Conservation (phyloP, 53 echinoderm and acorn worm genomes). For the Mesocentrotus franciscanus region DNA sequence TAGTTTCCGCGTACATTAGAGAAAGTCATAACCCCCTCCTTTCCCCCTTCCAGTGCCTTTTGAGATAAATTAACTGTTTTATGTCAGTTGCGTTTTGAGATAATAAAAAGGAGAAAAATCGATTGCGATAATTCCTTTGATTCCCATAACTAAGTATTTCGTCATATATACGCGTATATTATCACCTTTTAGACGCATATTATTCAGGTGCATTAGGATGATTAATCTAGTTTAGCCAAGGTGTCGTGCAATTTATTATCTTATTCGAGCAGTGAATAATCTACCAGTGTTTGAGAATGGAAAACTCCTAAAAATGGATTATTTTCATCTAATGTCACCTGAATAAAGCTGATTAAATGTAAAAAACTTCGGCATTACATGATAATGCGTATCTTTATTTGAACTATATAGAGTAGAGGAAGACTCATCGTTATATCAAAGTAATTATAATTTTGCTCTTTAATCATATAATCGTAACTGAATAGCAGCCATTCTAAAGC, state of each 20-base stretch:
- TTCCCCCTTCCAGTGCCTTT: not conserved
- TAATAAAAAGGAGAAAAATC: not conserved
- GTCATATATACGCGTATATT: not conserved
- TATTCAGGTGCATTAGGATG: not conserved
- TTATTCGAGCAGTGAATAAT: not conserved
- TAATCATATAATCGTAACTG: too few species aligned
- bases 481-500: too few species aligned
- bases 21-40: too few species aligned
- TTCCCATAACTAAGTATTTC: not conserved
- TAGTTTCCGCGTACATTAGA: too few species aligned
- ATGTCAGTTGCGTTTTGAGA: not conserved
- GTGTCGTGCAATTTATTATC: slow-evolving; percentile 32
- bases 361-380: too few species aligned
- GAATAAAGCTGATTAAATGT: not conserved
- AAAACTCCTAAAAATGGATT: not conserved
- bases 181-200: not conserved
- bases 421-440: too few species aligned
- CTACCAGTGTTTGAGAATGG: not conserved
- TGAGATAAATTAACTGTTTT: not conserved
- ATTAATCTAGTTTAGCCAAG: not conserved
- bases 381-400: too few species aligned
- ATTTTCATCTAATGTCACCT: not conserved
- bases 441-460: too few species aligned
- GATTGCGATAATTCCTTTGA: not conserved
- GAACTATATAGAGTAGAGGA: too few species aligned